Conservation (phyloP, 2,113 vertebrate genomes). For the Malurus elegans region DNA sequence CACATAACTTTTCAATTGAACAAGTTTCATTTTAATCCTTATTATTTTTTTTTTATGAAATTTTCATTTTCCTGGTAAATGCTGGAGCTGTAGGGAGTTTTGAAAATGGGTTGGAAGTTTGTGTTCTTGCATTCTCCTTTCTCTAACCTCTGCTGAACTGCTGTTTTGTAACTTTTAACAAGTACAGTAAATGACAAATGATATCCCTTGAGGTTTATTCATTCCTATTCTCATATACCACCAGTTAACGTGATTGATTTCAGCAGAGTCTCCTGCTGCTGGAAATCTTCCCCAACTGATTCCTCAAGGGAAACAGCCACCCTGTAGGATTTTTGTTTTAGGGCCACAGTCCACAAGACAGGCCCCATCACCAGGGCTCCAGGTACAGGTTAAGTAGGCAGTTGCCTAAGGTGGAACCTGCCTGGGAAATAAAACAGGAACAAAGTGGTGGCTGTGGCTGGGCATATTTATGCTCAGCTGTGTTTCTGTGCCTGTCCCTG, state of each 20-base stretch:
- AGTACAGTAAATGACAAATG: conserved; percentile 59
- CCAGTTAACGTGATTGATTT: conserved; percentile 46
- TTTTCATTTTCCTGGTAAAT: not conserved
- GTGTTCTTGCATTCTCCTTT: conserved; percentile 30
- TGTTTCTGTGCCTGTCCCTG: not conserved
- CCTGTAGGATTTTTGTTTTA: not conserved
- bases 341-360: not conserved
- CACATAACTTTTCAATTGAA: not conserved
- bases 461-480: not conserved
- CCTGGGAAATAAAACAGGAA: not conserved
- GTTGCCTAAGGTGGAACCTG: not conserved
- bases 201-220: conserved; percentile 50
- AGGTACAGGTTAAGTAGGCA: not conserved
- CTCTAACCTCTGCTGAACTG: conserved; percentile 41
- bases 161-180: conserved; percentile 59
- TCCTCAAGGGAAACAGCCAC: not conserved
- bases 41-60: not conserved
- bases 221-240: conserved; percentile 5
- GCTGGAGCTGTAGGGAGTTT: not conserved
- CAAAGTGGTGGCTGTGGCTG: not conserved
- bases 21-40: not conserved
- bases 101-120: conserved; percentile 9
- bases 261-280: not conserved
- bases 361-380: not conserved
- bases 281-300: not conserved